Conservation (phyloP, 2,888 invertebrate species). For the Ichneumoninae sp. region DNA sequence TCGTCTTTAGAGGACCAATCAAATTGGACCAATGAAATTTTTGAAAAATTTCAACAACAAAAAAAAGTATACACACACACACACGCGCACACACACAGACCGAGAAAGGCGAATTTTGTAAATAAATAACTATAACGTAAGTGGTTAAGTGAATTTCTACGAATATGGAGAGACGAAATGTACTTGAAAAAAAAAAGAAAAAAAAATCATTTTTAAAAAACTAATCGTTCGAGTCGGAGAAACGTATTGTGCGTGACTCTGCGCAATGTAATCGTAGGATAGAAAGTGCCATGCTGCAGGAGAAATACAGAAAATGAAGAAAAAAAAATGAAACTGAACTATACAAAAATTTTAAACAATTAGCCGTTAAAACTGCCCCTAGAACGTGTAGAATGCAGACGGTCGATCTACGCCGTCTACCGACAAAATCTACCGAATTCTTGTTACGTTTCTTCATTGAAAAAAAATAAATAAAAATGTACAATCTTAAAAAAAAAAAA, state of each 20-base stretch:
- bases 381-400: slow-evolving; percentile 13
- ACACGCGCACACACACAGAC: slow-evolving; percentile 53
- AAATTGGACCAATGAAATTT: slow-evolving; percentile 76
- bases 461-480: neutral
- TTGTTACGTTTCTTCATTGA: neutral
- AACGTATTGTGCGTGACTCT: slow-evolving; percentile 33
- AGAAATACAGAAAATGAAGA: slow-evolving; percentile 69
- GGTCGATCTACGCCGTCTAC: neutral
- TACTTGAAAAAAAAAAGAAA: slow-evolving; percentile 63
- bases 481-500: neutral
- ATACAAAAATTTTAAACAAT: neutral
- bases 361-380: slow-evolving; percentile 50
- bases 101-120: slow-evolving; percentile 69
- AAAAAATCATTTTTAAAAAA: slow-evolving; percentile 21
- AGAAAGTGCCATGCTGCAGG: slow-evolving; percentile 83
- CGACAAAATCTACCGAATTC: neutral
- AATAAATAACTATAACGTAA: slow-evolving; percentile 67
- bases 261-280: slow-evolving; percentile 76
- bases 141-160: slow-evolving; percentile 55
- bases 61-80: slow-evolving; percentile 59
- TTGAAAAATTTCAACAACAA: slow-evolving; percentile 69
- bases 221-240: slow-evolving; percentile 56
- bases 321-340: slow-evolving; percentile 4
- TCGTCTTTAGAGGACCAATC: slow-evolving; percentile 75
- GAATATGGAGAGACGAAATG: slow-evolving; percentile 50